phyloP scores from a whole-genome alignment of 2,113 vertebrate genomes.

The Neotragus moschatus region DNA sequence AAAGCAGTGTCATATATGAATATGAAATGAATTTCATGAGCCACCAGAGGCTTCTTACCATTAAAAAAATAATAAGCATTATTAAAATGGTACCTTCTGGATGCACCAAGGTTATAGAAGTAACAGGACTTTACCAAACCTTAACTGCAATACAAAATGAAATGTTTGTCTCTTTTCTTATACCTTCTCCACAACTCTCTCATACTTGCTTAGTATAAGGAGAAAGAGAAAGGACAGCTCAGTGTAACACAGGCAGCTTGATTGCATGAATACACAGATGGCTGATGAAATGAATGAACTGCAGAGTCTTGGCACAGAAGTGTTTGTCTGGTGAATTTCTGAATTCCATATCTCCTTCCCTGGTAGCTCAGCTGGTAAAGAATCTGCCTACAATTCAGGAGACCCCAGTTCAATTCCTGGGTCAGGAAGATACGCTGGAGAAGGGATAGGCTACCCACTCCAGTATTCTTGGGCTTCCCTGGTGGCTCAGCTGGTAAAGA shows the following conservation, averaged over 20 bases:
- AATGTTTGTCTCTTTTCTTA: not conserved
- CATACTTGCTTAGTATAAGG: not conserved
- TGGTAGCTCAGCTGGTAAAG: not conserved
- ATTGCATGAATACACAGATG: not conserved
- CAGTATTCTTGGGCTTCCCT: not conserved
- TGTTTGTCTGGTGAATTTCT: not conserved
- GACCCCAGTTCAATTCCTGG: not conserved
- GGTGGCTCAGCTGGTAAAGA: not conserved
- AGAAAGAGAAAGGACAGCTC: constrained; percentile 12
- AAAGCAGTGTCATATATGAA: constrained; percentile 20
- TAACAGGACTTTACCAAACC: not conserved
- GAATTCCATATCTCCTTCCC: not conserved
- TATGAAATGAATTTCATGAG: constrained; percentile 55
- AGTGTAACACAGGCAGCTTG: not conserved
- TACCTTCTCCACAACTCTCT: not conserved
- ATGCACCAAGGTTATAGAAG: not conserved
- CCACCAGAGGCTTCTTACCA: not conserved
- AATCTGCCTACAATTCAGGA: not conserved
- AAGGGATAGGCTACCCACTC: not conserved
- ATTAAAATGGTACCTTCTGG: constrained; percentile 16
- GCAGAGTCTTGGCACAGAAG: not conserved
- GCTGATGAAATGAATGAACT: not conserved
- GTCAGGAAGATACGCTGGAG: not conserved
- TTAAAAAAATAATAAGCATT: not conserved
- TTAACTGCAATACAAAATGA: constrained; percentile 25